These are phyloP conservation scores for Lagocephalus sceleratus DNA, from an alignment of 2,797 vertebrate genomes.

Conservation along the genomic window DNA sequence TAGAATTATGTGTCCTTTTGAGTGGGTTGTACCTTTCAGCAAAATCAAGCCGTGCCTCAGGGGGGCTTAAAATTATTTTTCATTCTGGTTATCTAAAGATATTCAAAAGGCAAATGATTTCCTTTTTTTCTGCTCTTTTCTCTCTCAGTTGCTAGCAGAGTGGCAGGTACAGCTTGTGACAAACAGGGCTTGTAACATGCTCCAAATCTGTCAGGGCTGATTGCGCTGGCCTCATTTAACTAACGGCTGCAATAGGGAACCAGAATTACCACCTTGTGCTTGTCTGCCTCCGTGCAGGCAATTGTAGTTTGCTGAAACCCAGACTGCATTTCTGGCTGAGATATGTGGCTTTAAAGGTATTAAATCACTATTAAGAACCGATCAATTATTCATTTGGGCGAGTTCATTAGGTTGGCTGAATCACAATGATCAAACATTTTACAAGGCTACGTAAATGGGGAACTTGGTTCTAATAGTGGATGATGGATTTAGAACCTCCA, in stretches of 20 bases:
- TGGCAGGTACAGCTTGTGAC: conserved; percentile 72
- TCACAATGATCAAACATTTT: no score
- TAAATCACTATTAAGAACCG: no score
- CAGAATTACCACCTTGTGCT: not conserved
- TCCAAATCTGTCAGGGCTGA: conserved; percentile 77
- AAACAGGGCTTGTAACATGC: conserved; percentile 69
- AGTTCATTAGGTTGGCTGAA: no score
- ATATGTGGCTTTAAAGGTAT: not conserved
- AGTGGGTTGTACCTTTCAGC: conserved; percentile 45
- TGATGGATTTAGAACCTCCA: no score
- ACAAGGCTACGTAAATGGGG: no score
- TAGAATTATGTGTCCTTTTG: conserved; percentile 40
- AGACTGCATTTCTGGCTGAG: not conserved
- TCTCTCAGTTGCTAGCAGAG: conserved; percentile 56
- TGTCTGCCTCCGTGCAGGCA: not conserved
- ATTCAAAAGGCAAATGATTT: conserved; percentile 63
- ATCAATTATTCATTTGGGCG: no score
- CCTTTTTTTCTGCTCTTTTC: conserved; percentile 42
- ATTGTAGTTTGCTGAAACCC: no score
- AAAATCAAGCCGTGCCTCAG: conserved; percentile 44
- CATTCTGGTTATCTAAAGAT: conserved; percentile 63
- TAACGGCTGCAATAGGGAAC: conserved; percentile 49
- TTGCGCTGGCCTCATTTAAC: conserved; percentile 72
- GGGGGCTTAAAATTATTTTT: conserved; percentile 52
- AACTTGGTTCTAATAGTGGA: no score